Conservation (phyloP, 2,113 vertebrate species). For the Arvicanthis niloticus region DNA sequence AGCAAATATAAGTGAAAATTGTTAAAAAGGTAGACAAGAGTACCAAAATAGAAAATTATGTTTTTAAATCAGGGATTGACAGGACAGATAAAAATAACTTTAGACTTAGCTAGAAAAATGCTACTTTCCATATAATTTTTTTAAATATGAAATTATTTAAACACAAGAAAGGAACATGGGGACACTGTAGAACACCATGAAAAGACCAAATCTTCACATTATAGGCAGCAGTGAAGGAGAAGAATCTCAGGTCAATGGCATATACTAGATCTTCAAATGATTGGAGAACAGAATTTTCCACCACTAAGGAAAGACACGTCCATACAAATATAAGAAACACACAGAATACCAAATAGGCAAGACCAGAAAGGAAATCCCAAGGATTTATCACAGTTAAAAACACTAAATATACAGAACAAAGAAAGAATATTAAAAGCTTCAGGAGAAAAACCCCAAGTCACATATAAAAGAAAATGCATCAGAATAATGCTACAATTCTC, state of each 20-base stretch:
- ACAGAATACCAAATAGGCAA: background rate
- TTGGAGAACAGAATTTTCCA: background rate
- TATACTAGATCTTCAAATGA: background rate
- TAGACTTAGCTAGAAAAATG: background rate
- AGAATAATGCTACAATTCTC: background rate
- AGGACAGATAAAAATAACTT: background rate
- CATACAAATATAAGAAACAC: background rate
- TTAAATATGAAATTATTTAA: background rate
- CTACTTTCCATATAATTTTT: background rate
- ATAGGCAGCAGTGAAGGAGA: background rate
- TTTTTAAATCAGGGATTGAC: background rate
- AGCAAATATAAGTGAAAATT: constrained; percentile 17
- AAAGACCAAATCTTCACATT: background rate
- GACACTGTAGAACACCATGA: background rate
- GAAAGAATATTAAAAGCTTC: background rate
- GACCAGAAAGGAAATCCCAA: background rate
- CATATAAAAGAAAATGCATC: background rate
- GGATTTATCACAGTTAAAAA: background rate
- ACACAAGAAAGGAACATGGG: background rate
- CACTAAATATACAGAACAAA: background rate
- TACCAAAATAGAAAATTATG: background rate
- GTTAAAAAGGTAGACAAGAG: background rate
- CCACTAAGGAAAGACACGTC: background rate
- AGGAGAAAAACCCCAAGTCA: background rate
- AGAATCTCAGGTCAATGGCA: background rate